Base-by-base conservation (phyloP, 2,888 invertebrate species). In the Cepaea hortensis region DNA sequence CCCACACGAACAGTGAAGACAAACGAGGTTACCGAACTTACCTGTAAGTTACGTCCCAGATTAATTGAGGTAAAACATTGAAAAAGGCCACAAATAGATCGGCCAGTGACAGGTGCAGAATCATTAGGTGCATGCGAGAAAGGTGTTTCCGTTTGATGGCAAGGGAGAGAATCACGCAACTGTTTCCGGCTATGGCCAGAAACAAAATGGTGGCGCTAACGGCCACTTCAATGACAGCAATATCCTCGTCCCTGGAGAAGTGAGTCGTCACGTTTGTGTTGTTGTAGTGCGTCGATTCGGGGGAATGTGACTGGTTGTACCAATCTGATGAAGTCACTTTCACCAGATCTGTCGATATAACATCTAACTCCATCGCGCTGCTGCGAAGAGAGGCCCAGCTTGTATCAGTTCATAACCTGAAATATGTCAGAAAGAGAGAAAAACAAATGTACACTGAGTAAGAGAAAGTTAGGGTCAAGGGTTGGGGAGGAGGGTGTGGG, bases 51-150 rank as follows among this genome's bases (percentile, higher is more conserved):
- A 96, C 95, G 87, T 96, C 96, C 96, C 96, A 96, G 18, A 95
- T 95, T 50, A 96, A 93, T 94, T 97, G 96, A 0, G 97, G 96
- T 50, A 96, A 93, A 11, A 96, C 96, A 91, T 96, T 96, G 89
- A 96, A 95, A 90, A 96, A 95, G 3, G 96, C 96, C 6, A 96
- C 96, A 87, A 96, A 95, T 79, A 96, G 94, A 92, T 97, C 97
- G 3, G 96, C 96, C 76, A 96, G 94, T 91, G 96, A 96, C 86
- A 96, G 95, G 92, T 96, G 96, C 72, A 96, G 94, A 89, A 97
- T 96, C 93, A 96, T 96, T 93, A 96, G 96, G 92, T 96, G 96
- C 96, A 96, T 96, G 72, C 96, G 95, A 9, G 96, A 96, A 48
- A 96, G 94, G 91, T 96, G 96, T 90, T 95, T 95, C 61, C 95